Percentiles rank a stretch among this genome's conserved stretches.
Evolutionary conservation across 2,888 invertebrate species (phyloP).

Genomic region (Beris chalybata): DNA sequence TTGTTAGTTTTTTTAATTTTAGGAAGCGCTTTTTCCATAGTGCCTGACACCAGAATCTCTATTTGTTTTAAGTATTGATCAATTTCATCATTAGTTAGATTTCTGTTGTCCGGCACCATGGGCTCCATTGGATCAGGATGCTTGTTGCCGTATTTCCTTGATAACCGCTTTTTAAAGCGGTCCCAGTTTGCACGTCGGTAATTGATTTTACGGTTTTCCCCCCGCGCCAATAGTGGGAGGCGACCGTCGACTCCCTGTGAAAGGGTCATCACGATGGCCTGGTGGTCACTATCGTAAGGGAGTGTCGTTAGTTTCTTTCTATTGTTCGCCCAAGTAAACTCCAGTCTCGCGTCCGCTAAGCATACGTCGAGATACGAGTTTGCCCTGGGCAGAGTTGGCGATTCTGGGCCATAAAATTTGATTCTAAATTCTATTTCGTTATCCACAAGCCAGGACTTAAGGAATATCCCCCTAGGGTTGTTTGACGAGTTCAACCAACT

Average conservation of each 20-base stretch:
- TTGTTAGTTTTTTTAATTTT: neutral
- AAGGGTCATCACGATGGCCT: too few species aligned
- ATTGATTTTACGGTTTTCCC: neutral
- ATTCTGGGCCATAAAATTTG: too few species aligned
- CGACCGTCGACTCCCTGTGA: too few species aligned
- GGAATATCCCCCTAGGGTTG: constrained; percentile 18
- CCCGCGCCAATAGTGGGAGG: too few species aligned
- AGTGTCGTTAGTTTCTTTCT: too few species aligned
- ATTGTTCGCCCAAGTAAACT: too few species aligned
- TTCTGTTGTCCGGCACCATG: neutral
- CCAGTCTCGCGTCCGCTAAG: too few species aligned
- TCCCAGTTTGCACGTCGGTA: neutral
- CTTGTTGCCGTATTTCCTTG: too few species aligned
- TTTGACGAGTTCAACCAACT: constrained; percentile 14
- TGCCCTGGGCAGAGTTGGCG: too few species aligned
- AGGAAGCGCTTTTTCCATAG: neutral
- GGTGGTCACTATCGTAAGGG: too few species aligned
- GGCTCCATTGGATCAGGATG: neutral
- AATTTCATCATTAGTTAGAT: neutral
- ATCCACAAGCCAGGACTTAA: constrained; percentile 7
- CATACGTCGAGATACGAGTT: too few species aligned
- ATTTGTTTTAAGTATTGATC: neutral
- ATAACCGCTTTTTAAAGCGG: neutral
- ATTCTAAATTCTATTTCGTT: neutral
- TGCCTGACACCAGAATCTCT: neutral